A percentile compares a stretch with the other conserved stretches of the same genome.
phyloP scores from a whole-genome alignment of 2,113 vertebrate genomes.

The Hypomesus transpacificus region DNA sequence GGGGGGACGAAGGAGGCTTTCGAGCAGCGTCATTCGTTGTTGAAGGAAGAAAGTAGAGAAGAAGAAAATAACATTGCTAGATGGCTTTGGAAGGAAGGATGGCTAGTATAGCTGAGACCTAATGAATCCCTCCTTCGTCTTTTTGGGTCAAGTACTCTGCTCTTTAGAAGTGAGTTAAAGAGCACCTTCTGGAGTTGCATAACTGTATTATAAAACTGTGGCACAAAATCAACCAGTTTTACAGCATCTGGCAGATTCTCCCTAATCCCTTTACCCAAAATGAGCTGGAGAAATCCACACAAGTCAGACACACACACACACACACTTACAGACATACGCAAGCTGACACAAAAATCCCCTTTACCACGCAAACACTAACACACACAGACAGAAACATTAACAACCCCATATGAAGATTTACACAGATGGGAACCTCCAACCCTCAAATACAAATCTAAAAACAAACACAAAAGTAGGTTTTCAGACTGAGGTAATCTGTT shows the following conservation, averaged over 20 bases:
- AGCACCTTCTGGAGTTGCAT: conserved; percentile 46
- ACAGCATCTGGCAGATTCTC: conserved; percentile 66
- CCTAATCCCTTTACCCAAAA: conserved; percentile 63
- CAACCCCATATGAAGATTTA: too few species aligned
- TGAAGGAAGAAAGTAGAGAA: too few species aligned
- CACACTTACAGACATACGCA: not conserved
- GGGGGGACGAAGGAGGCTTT: too few species aligned
- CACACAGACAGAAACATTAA: too few species aligned
- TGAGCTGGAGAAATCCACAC: conserved; percentile 39
- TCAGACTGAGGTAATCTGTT: too few species aligned
- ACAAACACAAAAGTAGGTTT: too few species aligned
- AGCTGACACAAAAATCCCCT: not conserved
- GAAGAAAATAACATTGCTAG: too few species aligned
- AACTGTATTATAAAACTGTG: conserved; percentile 57
- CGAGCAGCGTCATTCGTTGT: too few species aligned
- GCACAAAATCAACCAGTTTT: conserved; percentile 62
- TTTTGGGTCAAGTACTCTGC: conserved; percentile 55
- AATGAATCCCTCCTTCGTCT: conserved; percentile 16
- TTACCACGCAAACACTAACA: not conserved
- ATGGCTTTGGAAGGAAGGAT: too few species aligned
- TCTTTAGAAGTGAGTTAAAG: conserved; percentile 50
- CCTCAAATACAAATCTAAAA: too few species aligned
- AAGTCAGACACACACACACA: conserved; percentile 10
- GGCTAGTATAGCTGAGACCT: too few species aligned
- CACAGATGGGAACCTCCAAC: too few species aligned